Base-by-base conservation (phyloP, 35 echinoderm and acorn worm species). In the Strongylocentrotus purpuratus region DNA sequence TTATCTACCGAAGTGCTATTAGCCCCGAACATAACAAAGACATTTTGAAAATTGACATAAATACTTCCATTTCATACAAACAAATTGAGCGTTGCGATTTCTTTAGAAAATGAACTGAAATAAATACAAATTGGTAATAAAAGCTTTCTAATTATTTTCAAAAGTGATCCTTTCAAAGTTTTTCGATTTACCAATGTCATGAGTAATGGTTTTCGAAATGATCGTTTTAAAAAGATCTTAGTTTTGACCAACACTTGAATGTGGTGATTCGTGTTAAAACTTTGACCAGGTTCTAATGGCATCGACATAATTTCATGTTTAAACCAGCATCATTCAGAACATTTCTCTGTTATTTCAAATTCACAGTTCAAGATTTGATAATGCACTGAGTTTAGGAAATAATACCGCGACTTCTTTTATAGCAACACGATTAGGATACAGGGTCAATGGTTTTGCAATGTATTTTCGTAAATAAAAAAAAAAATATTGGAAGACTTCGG, bases 21-120 rank as follows among this genome's bases (percentile, higher is more conserved):
- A 78, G 65, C 65, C 65, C 65, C 65, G 65, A 78, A 78, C 65
- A 78, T 28, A 78, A 78, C 65, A 78, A 78, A 78, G 65, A 78
- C 65, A 78, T n/a, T 78, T 0, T 78, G 65, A 78, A 78, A 78
- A 78, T 28, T 78, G 20, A 78, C 65, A 78, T 78, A 78, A 78
- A 78, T 78, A 78, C 65, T 78, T 78, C 65, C 50, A 28, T 78
- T n/a, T 78, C 65, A 78, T 78, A 78, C 65, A 78, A 78, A 78
- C 28, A 78, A 78, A 22, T 78, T n/a, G 22, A 28, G 28, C 65
- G 65, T n/a, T 78, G 65, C 65, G 7, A 78, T 78, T 28, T 78
- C 65, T 22, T 31, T n/a, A 78, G 4, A 78, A 78, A 28, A 78
- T 78, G 2, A 22, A 28, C 4, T 78, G 20, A 78, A 78, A n/a